Conservation (phyloP, 2,797 vertebrate genomes). For the Phalloptychus januarius region DNA sequence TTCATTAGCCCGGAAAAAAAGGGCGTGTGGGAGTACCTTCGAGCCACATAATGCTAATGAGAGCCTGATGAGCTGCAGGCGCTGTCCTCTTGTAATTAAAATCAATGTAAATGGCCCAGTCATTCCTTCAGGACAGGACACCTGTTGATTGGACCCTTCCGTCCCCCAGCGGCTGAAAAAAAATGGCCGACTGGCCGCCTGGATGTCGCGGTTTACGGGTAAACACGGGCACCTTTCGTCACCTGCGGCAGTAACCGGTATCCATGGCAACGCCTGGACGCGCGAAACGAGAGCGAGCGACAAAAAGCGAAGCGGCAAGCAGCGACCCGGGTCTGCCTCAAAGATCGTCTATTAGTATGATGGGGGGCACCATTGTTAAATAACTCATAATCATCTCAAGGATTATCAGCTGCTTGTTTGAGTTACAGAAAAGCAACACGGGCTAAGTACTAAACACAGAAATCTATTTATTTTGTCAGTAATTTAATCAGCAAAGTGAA, state of each 20-base stretch:
- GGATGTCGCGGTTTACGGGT: constrained; percentile 45
- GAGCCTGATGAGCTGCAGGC: constrained; percentile 39
- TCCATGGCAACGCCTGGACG: constrained; percentile 77
- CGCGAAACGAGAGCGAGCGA: constrained; percentile 57
- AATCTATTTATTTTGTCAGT: neutral
- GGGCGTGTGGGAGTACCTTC: constrained; percentile 23
- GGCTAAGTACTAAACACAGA: neutral
- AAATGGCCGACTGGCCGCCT: constrained; percentile 34
- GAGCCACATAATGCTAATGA: constrained; percentile 36
- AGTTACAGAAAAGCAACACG: neutral
- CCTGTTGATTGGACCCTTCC: constrained; percentile 46
- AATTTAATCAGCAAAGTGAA: neutral
- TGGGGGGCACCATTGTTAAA: neutral
- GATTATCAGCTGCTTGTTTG: neutral
- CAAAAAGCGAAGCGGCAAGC: constrained; percentile 33
- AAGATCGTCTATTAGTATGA: constrained; percentile 51
- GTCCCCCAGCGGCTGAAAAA: neutral
- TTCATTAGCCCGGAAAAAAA: constrained; percentile 58
- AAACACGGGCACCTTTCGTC: constrained; percentile 52
- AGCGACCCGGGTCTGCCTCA: constrained; percentile 16
- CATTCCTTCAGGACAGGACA: constrained; percentile 14
- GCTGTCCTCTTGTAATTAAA: constrained; percentile 34
- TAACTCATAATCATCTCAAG: neutral
- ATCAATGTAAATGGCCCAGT: constrained; percentile 23
- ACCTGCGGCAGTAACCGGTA: constrained; percentile 61